Conservation (phyloP, 1,140 invertebrate genomes). For the Gyrodactylus bullatarudis region DNA sequence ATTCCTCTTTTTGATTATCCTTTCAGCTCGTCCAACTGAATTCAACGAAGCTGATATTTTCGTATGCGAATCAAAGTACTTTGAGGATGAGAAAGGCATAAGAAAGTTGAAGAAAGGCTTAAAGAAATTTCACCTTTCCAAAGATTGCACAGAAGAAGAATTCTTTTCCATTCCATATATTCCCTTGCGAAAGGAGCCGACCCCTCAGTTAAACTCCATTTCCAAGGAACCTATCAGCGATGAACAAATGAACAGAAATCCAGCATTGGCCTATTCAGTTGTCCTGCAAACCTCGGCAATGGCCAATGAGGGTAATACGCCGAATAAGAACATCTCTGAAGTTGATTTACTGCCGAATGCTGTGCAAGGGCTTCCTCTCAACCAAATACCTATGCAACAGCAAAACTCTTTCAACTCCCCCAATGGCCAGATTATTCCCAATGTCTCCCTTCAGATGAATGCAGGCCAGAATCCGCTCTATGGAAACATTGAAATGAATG, state of each 20-base stretch:
- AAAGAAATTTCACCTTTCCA: constrained; percentile 7
- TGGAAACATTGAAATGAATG: too few species aligned
- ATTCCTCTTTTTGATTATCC: constrained; percentile 8
- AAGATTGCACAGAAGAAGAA: background rate
- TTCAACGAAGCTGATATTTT: constrained; percentile 60
- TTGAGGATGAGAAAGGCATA: constrained; percentile 37
- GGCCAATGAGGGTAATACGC: background rate
- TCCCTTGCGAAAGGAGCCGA: background rate
- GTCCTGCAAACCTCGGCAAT: background rate
- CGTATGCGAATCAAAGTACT: constrained; percentile 64
- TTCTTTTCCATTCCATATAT: constrained; percentile 2
- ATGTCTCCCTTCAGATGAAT: too few species aligned
- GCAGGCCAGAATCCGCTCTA: too few species aligned
- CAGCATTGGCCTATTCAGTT: background rate
- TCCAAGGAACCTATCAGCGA: background rate
- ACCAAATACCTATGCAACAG: too few species aligned
- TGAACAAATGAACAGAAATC: background rate
- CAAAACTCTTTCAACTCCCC: too few species aligned
- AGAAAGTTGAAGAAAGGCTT: constrained; percentile 28
- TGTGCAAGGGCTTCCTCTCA: too few species aligned
- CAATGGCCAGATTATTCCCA: too few species aligned
- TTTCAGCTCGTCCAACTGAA: constrained; percentile 54
- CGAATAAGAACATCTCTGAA: background rate
- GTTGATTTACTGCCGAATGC: too few species aligned
- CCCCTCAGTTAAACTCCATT: background rate